Evolutionary conservation across 1,140 invertebrate species (phyloP).

Genomic region (Drosophila subobscura): DNA sequence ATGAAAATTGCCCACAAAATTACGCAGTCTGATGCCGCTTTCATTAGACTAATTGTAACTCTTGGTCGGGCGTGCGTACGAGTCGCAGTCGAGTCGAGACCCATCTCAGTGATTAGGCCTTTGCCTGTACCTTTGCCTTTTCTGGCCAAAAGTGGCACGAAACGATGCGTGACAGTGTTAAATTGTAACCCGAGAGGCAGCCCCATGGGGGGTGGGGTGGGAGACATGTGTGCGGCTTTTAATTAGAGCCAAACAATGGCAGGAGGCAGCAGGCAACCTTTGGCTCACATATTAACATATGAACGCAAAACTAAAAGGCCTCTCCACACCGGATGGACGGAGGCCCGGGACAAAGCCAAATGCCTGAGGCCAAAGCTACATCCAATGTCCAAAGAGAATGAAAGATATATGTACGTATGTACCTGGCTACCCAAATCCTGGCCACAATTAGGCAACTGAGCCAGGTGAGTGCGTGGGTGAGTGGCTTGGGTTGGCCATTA

Average conservation of each 20-base stretch:
- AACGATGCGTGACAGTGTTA: constrained; percentile 80
- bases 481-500: constrained; percentile 9
- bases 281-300: constrained; percentile 74
- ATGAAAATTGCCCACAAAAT: constrained; percentile 73
- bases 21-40: constrained; percentile 74
- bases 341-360: constrained; percentile 34
- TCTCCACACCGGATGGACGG: constrained; percentile 37
- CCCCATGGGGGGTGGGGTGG: not conserved
- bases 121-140: constrained; percentile 38
- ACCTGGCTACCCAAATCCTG: constrained; percentile 42
- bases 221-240: constrained; percentile 54
- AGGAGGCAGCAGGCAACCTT: constrained; percentile 36
- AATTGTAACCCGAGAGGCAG: constrained; percentile 47
- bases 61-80: constrained; percentile 46
- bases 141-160: constrained; percentile 58
- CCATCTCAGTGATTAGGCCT: constrained; percentile 64
- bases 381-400: constrained; percentile 26
- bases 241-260: constrained; percentile 71
- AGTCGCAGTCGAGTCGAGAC: constrained; percentile 10
- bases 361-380: constrained; percentile 11
- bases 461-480: constrained; percentile 19
- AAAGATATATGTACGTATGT: too few relatives aligned
- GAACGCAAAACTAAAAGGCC: constrained; percentile 59
- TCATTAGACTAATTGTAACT: constrained; percentile 80
- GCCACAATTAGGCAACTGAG: constrained; percentile 59